These are phyloP conservation scores for Asarcornis scutulata DNA, from an alignment of 2,113 vertebrate genomes.

Conservation along the genomic window DNA sequence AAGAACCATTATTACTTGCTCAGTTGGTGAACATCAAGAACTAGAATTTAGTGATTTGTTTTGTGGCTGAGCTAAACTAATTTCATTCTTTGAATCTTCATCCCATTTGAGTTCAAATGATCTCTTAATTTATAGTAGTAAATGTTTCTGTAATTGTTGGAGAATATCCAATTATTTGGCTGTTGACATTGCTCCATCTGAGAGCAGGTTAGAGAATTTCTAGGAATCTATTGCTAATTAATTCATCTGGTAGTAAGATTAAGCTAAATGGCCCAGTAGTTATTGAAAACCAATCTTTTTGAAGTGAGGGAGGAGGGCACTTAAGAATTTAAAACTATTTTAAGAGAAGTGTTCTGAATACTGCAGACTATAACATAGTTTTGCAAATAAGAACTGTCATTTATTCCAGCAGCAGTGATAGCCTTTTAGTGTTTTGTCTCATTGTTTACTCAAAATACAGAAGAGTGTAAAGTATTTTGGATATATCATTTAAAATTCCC, in stretches of 20 bases:
- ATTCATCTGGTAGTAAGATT: not conserved
- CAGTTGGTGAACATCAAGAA: not conserved
- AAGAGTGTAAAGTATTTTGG: constrained; percentile 6
- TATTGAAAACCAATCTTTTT: not conserved
- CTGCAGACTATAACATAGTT: not conserved
- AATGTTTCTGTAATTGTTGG: not conserved
- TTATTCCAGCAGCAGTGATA: not conserved
- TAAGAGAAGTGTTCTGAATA: not conserved
- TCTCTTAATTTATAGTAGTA: not conserved
- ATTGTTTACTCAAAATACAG: constrained; percentile 43
- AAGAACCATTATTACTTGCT: not conserved
- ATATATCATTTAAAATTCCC: not conserved
- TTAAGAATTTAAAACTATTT: not conserved
- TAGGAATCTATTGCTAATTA: not conserved
- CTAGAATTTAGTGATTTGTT: not conserved
- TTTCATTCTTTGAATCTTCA: not conserved
- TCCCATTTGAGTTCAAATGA: not conserved
- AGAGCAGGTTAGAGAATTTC: not conserved
- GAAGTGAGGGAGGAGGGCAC: not conserved
- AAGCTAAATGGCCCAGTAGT: not conserved
- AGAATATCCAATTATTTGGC: not conserved
- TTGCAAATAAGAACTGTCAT: not conserved
- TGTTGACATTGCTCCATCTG: not conserved
- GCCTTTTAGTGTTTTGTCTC: constrained; percentile 13
- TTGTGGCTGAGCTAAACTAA: not conserved